Base-by-base conservation (phyloP, 2,888 invertebrate species). In the Melinaea marsaeus region DNA sequence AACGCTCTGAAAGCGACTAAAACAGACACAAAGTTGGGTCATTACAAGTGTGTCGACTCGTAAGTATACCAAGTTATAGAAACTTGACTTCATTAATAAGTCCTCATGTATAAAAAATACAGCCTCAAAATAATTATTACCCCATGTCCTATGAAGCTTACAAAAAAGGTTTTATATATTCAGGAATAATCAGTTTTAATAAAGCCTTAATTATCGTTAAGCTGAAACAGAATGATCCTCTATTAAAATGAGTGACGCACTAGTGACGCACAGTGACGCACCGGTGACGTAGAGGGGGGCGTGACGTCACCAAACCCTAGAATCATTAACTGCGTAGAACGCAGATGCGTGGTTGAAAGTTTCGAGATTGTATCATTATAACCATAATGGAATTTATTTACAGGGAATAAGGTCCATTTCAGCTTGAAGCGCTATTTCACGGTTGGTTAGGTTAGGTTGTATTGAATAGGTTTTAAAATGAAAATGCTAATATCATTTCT, bases 271-370 rank as follows among this genome's bases (percentile, higher is more conserved):
- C 22, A 70, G 46, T 59, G 61, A 33, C 55, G 63, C 22, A 22
- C 22, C 22, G 1, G 22, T 66, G 67, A 77, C 73, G 74, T 80
- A 76, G 78, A 75, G 73, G 71, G 73, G 70, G 66, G 32, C 42
- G 72, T 79, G 79, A 81, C 83, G 83, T 81, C 77, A 76, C 69
- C 60, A 42, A 60, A 63, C 62, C 59, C 48, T 56, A 47, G 61
- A 62, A 54, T 51, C 32, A 32, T 51, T 55, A 64, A 67, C 64
- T 75, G 76, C 76, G 77, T 79, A 76, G 74, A 64, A 46, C 79
- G 80, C 78, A 81, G 75, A 72, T 79, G 64, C 66, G 68, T 67
- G 62, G 65, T 56, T 65, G 57, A 47, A 65, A 64, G 59, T 61
- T 57, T 55, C 34, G 64, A 65, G 59, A 63, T 57, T 51, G 37